A percentile compares a stretch with the other conserved stretches of the same genome.
These are phyloP conservation scores for Catamblyrhynchus diadema DNA, from an alignment of 2,797 vertebrate genomes.

Conservation along the genomic window DNA sequence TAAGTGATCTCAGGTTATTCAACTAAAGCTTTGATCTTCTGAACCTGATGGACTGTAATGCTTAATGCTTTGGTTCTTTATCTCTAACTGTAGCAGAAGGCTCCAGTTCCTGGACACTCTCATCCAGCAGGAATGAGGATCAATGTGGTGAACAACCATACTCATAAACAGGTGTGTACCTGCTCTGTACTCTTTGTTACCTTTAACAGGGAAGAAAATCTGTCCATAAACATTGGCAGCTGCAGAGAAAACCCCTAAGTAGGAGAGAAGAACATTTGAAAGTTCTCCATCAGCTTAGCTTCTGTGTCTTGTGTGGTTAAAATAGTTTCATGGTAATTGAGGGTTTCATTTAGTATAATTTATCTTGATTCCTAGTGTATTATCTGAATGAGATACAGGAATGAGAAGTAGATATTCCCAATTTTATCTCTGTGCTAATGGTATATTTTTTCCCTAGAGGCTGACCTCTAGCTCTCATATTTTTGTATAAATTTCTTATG, in stretches of 20 bases:
- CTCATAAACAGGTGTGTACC: conserved; percentile 74
- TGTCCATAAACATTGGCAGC: background rate
- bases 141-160: conserved; percentile 81
- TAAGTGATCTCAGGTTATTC: background rate
- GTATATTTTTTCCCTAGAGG: background rate
- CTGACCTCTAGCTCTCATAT: background rate
- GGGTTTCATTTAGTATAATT: background rate
- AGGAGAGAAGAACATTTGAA: background rate
- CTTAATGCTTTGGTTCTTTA: conserved; percentile 26
- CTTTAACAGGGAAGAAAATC: background rate
- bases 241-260: background rate
- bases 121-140: conserved; percentile 80
- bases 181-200: background rate
- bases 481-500: background rate
- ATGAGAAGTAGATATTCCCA: background rate
- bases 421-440: background rate
- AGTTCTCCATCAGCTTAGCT: background rate
- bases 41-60: background rate
- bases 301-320: accelerated
- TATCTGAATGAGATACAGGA: background rate
- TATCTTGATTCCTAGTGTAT: background rate
- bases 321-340: background rate
- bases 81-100: conserved; percentile 72
- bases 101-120: conserved; percentile 61
- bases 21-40: background rate